Evolutionary conservation across 2,113 vertebrate genomes (phyloP).

Genomic region (Caracal caracal): DNA sequence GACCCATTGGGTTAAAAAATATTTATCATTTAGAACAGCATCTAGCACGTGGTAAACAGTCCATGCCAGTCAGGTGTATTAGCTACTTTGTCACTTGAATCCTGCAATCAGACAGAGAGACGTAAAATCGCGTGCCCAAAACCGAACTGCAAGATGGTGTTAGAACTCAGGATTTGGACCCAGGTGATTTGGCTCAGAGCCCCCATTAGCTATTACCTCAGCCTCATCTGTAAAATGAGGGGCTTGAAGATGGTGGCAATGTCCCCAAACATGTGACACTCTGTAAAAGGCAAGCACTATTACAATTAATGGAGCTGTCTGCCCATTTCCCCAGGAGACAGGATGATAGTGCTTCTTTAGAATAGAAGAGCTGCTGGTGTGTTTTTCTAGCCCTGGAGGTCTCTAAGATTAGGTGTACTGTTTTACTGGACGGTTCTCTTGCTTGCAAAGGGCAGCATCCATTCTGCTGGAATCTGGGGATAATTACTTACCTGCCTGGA

Average conservation of each 20-base stretch:
- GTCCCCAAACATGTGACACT: neutral
- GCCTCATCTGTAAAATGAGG: neutral
- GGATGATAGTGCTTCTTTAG: neutral
- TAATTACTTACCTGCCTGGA: accelerated
- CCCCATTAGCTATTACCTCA: neutral
- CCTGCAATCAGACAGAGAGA: neutral
- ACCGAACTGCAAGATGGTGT: no score
- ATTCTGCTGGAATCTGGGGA: neutral
- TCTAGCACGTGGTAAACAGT: accelerated
- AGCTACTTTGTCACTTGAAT: neutral
- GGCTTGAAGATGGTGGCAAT: neutral
- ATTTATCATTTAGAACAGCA: accelerated
- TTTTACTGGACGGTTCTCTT: neutral
- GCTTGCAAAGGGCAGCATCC: neutral
- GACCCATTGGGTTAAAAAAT: accelerated
- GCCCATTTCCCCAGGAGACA: neutral
- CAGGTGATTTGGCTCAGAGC: neutral
- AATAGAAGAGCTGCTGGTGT: neutral
- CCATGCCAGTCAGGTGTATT: accelerated
- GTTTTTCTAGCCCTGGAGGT: neutral
- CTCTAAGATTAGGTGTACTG: neutral
- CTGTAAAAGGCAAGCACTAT: neutral
- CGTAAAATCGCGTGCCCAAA: accelerated
- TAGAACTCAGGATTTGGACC: neutral
- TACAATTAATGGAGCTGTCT: no score